These are phyloP conservation scores for Merops nubicus DNA, from an alignment of 2,113 vertebrate genomes.

Conservation along the genomic window DNA sequence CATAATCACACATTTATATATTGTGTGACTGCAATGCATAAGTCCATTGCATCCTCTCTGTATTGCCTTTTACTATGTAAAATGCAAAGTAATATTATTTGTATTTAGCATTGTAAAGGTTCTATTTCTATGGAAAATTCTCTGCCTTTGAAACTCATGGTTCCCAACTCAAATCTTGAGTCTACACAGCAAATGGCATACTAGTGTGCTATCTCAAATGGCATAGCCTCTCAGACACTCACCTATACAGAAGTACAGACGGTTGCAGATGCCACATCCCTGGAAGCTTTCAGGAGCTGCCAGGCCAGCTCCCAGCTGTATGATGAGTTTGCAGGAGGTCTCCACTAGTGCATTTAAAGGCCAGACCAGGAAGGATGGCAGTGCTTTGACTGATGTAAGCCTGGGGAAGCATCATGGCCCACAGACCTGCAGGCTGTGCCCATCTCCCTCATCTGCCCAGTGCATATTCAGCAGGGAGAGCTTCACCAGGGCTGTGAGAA, in stretches of 20 bases:
- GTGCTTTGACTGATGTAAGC: neutral
- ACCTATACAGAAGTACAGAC: neutral
- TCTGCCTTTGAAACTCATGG: neutral
- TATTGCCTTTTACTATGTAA: neutral
- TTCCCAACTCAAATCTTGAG: neutral
- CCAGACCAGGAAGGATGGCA: neutral
- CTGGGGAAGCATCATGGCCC: neutral
- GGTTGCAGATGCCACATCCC: neutral
- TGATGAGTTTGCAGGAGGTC: neutral
- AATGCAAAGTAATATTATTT: neutral
- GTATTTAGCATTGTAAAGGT: neutral
- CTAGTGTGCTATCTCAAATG: neutral
- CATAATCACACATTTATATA: neutral
- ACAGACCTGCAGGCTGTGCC: neutral
- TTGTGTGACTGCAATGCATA: neutral
- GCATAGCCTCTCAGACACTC: neutral
- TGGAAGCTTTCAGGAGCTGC: neutral
- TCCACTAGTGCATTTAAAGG: rapidly evolving
- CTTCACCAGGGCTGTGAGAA: neutral
- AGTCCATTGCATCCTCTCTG: neutral
- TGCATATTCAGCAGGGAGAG: neutral
- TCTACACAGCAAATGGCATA: neutral
- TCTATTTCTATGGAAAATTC: neutral
- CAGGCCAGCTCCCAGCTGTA: neutral
- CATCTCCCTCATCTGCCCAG: neutral